Evolutionary conservation across 2,797 vertebrate species (phyloP).

Genomic region (Hoplostethus atlanticus): DNA sequence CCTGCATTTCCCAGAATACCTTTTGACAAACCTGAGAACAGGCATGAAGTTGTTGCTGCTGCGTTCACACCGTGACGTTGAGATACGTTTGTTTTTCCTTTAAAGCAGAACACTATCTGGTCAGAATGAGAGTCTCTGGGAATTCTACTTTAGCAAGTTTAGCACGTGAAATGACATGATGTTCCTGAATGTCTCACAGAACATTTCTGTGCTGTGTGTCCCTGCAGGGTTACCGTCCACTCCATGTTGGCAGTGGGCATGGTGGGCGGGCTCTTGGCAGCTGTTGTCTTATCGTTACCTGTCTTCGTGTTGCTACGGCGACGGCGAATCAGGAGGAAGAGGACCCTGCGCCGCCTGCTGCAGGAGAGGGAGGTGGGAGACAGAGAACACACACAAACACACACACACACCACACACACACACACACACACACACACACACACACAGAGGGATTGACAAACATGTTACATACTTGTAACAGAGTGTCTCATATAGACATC

Average conservation of each 20-base stretch:
- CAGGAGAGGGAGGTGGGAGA: constrained; percentile 91
- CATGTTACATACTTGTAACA: too few relatives aligned
- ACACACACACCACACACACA: constrained; percentile 4
- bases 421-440: constrained; percentile 8
- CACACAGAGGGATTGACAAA: not conserved
- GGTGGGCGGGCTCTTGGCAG: constrained; percentile 87
- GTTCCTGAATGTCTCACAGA: too few relatives aligned
- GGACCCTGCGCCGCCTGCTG: constrained; percentile 90
- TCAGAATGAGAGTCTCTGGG: too few relatives aligned
- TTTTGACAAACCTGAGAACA: too few relatives aligned
- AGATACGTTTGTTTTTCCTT: too few relatives aligned
- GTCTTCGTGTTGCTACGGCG: constrained; percentile 87
- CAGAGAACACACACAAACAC: not conserved
- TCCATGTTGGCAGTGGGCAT: constrained; percentile 85
- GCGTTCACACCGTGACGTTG: too few relatives aligned
- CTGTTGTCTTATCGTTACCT: constrained; percentile 82
- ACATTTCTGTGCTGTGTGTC: not conserved
- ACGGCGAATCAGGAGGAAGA: constrained; percentile 88
- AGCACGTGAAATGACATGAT: too few relatives aligned
- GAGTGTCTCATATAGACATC: too few relatives aligned
- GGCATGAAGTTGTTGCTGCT: too few relatives aligned
- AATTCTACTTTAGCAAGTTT: too few relatives aligned
- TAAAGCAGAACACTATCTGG: too few relatives aligned
- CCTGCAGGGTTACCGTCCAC: constrained; percentile 73
- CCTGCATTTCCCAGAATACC: too few relatives aligned